Conservation (phyloP, 2,797 vertebrate species). For the Kryptolebias ocellatus region DNA sequence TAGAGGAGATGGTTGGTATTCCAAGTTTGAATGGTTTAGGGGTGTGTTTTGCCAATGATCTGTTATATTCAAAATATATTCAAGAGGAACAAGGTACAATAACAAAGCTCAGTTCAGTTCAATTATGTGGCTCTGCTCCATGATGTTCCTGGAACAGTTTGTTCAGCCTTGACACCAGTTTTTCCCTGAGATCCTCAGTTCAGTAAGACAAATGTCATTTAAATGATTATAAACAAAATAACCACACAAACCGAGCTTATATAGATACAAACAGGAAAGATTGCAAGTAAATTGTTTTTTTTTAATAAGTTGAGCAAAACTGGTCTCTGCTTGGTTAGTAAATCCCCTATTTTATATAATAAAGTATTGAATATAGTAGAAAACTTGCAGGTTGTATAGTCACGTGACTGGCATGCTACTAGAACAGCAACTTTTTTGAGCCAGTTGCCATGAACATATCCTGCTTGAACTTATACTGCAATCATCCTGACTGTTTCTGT, state of each 20-base stretch:
- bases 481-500: neutral
- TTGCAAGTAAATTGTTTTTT: no score
- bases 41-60: constrained; percentile 8
- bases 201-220: constrained; percentile 18
- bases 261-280: constrained; percentile 5
- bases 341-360: no score
- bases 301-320: no score
- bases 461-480: neutral
- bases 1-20: constrained; percentile 96
- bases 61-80: neutral
- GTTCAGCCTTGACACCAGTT: constrained; percentile 13
- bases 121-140: neutral
- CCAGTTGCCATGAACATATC: no score
- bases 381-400: no score
- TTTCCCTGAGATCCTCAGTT: constrained; percentile 3
- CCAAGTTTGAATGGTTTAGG: constrained; percentile 32
- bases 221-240: constrained; percentile 35
- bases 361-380: no score
- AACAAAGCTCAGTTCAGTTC: neutral
- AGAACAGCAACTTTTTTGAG: neutral
- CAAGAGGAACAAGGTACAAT: neutral
- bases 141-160: constrained; percentile 11
- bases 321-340: no score
- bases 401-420: no score
- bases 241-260: constrained; percentile 15